Evolutionary conservation across 2,113 vertebrate species (phyloP).

Genomic region (Callithrix jacchus): DNA sequence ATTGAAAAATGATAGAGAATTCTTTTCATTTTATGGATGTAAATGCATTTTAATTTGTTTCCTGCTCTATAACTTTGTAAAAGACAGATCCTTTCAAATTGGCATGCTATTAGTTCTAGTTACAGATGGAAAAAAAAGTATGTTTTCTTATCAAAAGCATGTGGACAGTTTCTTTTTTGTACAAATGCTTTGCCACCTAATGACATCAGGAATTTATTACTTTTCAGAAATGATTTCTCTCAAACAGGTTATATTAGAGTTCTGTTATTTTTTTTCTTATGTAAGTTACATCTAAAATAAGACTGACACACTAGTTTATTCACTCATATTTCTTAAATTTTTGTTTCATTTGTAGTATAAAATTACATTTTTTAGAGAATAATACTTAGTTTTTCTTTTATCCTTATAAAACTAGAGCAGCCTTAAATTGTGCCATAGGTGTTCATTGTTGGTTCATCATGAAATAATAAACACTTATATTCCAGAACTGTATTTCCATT

Average conservation of each 20-base stretch:
- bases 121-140: constrained; percentile 66
- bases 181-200: background rate
- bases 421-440: constrained; percentile 70
- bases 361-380: constrained; percentile 56
- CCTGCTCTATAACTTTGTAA: constrained; percentile 72
- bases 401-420: constrained; percentile 63
- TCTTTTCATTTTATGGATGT: constrained; percentile 33
- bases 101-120: constrained; percentile 73
- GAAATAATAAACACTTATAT: constrained; percentile 60
- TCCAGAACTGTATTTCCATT: constrained; percentile 63
- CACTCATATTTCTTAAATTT: constrained; percentile 72
- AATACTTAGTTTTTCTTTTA: constrained; percentile 65
- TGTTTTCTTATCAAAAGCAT: constrained; percentile 72
- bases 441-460: constrained; percentile 70
- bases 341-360: constrained; percentile 75
- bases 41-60: constrained; percentile 65
- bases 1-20: constrained; percentile 50
- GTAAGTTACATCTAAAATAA: constrained; percentile 61
- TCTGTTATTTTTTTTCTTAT: constrained; percentile 30
- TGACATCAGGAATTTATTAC: constrained; percentile 73
- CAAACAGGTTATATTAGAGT: constrained; percentile 73
- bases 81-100: constrained; percentile 74
- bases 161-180: constrained; percentile 66
- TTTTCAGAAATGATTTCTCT: constrained; percentile 62
- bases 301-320: constrained; percentile 40